Base-by-base conservation (phyloP, 2,888 invertebrate species). In the Rutpela maculata region DNA sequence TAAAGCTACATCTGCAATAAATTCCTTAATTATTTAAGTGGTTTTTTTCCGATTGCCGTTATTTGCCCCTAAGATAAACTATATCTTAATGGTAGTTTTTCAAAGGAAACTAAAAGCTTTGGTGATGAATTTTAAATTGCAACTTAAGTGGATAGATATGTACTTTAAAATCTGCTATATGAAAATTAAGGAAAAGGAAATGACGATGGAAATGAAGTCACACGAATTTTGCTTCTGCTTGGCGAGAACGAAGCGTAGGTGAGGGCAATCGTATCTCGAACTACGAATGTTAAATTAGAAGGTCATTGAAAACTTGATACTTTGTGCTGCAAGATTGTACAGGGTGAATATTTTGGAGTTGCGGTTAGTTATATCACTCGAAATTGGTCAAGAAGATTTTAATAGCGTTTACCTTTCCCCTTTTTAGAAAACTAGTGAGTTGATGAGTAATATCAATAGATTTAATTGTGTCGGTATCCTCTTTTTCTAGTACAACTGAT, bases 21-120 rank as follows among this genome's bases (percentile, higher is more conserved):
- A 55, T 65, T 66, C 35, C 12, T 66, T 74, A 66, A 74, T 66
- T 66, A 66, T 35, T 74, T 74, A 66, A 31, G 66, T 56, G 57
- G 31, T 26, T 18, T 57, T n/a, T 69, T 12, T 17, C 57, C 31
- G 55, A 1, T 15, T 43, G 43, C 43, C 4, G 12, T 43, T 43
- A 11, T 12, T 43, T 43, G 12, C 50, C n/a, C 6, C 5, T 50
- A 15, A 50, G n/a, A 50, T 15, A 50, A 6, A 15, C 17, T 63
- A 50, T 15, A 50, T 50, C n/a, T 50, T 50, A 50, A n/a, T n/a
- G 6, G n/a, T 50, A 50, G n/a, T 15, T 50, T 50, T 50, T 6
- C 50, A 2, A 4, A n/a, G n/a, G 50, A 50, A 50, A 50, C 15
- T 50, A 50, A 50, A 50, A 15, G 50, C n/a, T n/a, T 7, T 50